phyloP scores from a whole-genome alignment of 1,140 invertebrate species.

The Drosophila novamexicana region DNA sequence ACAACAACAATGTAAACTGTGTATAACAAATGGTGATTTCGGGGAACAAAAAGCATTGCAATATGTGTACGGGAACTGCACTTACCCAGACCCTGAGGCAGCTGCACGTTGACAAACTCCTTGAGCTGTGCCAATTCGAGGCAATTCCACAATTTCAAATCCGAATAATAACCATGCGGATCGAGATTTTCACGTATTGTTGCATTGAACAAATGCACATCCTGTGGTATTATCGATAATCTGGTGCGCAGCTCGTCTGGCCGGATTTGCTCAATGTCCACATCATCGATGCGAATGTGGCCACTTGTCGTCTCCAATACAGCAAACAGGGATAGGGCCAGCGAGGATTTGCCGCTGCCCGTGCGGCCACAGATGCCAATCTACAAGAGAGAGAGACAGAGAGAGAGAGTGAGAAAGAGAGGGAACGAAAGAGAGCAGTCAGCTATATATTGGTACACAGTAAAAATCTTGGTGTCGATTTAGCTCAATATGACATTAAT shows the following conservation, averaged over 20 bases:
- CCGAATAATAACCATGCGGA: slow-evolving; percentile 89
- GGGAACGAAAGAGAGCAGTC: neutral
- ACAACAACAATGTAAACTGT: slow-evolving; percentile 17
- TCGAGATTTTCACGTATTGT: slow-evolving; percentile 96
- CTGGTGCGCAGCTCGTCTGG: slow-evolving; percentile 90
- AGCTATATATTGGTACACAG: neutral
- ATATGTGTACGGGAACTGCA: slow-evolving; percentile 23
- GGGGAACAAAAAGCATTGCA: slow-evolving; percentile 5
- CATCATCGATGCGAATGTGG: slow-evolving; percentile 89
- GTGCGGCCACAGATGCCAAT: slow-evolving; percentile 92
- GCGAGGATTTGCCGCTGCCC: slow-evolving; percentile 92
- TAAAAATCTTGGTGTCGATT: neutral
- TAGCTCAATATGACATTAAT: too few relatives aligned
- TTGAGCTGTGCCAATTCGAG: slow-evolving; percentile 88
- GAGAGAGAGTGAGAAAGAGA: neutral
- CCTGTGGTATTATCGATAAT: slow-evolving; percentile 96
- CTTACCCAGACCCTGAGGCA: slow-evolving; percentile 88
- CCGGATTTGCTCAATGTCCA: slow-evolving; percentile 88
- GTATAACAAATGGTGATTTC: neutral
- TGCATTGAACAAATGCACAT: slow-evolving; percentile 95
- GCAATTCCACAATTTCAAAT: slow-evolving; percentile 90
- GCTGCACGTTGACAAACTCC: slow-evolving; percentile 88
- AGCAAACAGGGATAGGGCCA: slow-evolving; percentile 89
- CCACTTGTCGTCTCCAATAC: slow-evolving; percentile 88
- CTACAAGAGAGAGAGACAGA: slow-evolving; percentile 81